A percentile compares a stretch with the other conserved stretches of the same genome.
These are phyloP conservation scores for Pheosia tremula DNA, from an alignment of 2,888 invertebrate genomes.

Conservation along the genomic window DNA sequence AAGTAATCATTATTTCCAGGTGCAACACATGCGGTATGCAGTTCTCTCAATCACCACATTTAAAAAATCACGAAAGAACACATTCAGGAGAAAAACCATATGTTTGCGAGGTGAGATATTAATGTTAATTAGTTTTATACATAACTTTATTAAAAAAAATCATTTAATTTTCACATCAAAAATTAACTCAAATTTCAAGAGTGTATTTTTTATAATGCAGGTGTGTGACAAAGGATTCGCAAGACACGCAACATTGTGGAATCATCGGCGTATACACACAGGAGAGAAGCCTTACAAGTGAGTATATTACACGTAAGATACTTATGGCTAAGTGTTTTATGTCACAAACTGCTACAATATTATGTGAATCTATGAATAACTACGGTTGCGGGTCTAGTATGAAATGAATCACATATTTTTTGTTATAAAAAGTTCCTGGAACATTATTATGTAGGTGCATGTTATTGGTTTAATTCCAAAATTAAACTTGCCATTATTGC, in stretches of 20 bases:
- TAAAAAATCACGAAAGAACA: conserved; percentile 95
- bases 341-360: too few species aligned
- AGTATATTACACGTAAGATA: conserved; percentile 39
- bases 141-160: too few species aligned
- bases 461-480: too few species aligned
- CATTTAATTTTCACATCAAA: too few species aligned
- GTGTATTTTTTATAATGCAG: conserved; percentile 40
- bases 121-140: neutral
- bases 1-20: conserved; percentile 64
- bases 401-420: too few species aligned
- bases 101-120: conserved; percentile 88
- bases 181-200: neutral
- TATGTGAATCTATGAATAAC: too few species aligned
- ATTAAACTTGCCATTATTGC: too few species aligned
- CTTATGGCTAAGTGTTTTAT: too few species aligned
- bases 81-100: conserved; percentile 95
- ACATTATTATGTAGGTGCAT: too few species aligned
- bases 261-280: conserved; percentile 94
- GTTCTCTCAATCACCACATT: conserved; percentile 94
- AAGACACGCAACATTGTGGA: conserved; percentile 94
- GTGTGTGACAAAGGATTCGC: conserved; percentile 96
- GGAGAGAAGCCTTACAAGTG: conserved; percentile 94
- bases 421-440: too few species aligned
- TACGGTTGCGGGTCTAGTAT: too few species aligned
- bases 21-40: conserved; percentile 96